phyloP scores from a whole-genome alignment of 2,797 vertebrate species.

The Fratercula arctica region DNA sequence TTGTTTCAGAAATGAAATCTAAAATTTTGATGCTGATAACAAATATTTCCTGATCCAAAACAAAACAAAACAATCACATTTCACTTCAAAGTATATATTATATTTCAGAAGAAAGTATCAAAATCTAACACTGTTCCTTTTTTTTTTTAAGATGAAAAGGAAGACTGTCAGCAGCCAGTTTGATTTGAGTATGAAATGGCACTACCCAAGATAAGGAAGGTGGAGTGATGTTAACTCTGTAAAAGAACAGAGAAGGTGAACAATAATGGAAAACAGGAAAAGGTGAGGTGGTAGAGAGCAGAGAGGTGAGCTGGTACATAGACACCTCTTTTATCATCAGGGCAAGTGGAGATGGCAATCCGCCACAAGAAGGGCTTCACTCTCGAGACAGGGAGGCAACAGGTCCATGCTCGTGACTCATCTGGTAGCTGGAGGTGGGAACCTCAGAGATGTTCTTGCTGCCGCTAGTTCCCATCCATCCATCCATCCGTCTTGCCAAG shows the following conservation, averaged over 20 bases:
- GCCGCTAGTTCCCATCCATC: background rate
- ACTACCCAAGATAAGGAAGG: background rate
- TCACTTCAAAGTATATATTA: background rate
- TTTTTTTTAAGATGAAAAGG: background rate
- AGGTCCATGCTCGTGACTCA: background rate
- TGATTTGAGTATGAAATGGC: background rate
- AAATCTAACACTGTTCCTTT: background rate
- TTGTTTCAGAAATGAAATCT: background rate
- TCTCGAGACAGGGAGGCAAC: background rate
- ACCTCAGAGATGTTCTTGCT: background rate
- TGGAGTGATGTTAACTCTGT: background rate
- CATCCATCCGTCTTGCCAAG: background rate
- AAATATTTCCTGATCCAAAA: background rate
- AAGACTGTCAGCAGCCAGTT: background rate
- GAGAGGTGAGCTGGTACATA: background rate
- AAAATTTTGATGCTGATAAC: background rate
- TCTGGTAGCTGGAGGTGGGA: background rate
- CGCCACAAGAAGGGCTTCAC: background rate
- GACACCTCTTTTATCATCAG: background rate
- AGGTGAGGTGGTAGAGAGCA: background rate
- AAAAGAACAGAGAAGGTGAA: background rate
- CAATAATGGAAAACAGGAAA: background rate
- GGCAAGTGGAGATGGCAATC: background rate
- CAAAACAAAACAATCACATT: background rate
- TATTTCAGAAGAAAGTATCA: background rate